Base-by-base conservation (phyloP, 2,797 vertebrate species). In the Menidia menidia region DNA sequence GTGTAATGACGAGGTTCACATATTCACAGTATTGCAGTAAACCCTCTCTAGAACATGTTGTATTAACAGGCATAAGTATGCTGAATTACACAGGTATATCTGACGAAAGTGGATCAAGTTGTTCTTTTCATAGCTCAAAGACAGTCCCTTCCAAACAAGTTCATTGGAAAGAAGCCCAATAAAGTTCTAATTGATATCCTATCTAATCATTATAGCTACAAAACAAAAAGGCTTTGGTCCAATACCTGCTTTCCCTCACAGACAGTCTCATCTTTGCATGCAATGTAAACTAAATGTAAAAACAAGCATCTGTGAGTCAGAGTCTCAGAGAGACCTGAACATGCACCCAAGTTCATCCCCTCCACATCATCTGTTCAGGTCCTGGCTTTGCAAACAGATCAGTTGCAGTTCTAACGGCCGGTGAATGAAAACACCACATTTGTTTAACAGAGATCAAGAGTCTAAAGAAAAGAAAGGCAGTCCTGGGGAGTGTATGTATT, bases 371-470 rank as follows among this genome's bases (percentile, higher is more conserved):
- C 66, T 59, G 54, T 55, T 48, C 30, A 13, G 65, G 30, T 56
- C 56, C 54, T 2, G 8, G 41, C 51, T 71, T 75, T 41, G 69
- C 68, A 75, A 81, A 83, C 42, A 63, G 31, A 68, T 75, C 45
- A 72, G 64, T 8, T 39, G 16, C 63, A 80, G 82, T 31, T 64
- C 2, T 70, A 81, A 68, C 60, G 80, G 83, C 68, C 70, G 79
- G 53, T 44, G 55, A 59, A 73, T 60, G 71, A 84, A 78, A 47
- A 68, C 53, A 42, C 19, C 59, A 25, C 25, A 25, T 75, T 77
- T 71, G 56, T 59, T 75, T 32, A 60, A 75, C 73, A 83, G 79
- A 85, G 81, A 82, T 87, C 78, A 87, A 52, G 48, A 58, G 74
- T 69, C 61, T 31, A 0, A 48, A 68, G 61, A 81, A 77, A 74